Base-by-base conservation (phyloP, 2,888 invertebrate species). In the Hylaea fasciaria region DNA sequence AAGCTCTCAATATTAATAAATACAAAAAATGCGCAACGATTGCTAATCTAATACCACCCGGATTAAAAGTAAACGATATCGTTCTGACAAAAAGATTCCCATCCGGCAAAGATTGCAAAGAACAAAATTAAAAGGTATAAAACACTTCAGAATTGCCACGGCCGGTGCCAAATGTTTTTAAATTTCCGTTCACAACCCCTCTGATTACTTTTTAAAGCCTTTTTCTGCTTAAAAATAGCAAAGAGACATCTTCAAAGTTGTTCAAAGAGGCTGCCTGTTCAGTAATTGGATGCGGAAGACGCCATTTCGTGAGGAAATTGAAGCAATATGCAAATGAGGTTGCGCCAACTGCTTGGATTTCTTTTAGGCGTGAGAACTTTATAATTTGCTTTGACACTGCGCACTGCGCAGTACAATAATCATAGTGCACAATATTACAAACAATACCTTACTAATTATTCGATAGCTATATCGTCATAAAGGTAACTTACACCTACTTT, bases 161-260 rank as follows among this genome's bases (percentile, higher is more conserved):
- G 71, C 67, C 70, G 75, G 67, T 62, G 85, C 84, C 81, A 88
- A 90, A 86, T 83, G 85, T 81, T 83, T 80, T 76, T 68, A 81
- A 85, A 80, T 82, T 80, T 81, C 77, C 67, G 71, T 80, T 82
- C 81, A 76, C 73, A 76, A 74, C 77, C 84, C 81, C 85, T 83
- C 82, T 87, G 89, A 91, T 90, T 91, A 88, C 86, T 82, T 90
- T 86, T 87, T 85, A 86, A 89, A 80, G 83, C 81, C 82, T 80
- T 87, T 83, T 84, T 81, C 69, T 73, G 77, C 77, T 85, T 85
- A 81, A 81, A 83, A 86, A 84, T 80, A 77, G 81, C 82, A 80
- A 75, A 82, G 68, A 82, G 82, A 82, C 83, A 85, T 82, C 78
- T 77, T 69, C 66, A 72, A 74, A 80, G 77, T 80, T 81, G 74